Percentiles rank a stretch among this genome's conserved stretches.
Conservation (phyloP, 2,797 vertebrate genomes). For the Chaunax sp. region DNA sequence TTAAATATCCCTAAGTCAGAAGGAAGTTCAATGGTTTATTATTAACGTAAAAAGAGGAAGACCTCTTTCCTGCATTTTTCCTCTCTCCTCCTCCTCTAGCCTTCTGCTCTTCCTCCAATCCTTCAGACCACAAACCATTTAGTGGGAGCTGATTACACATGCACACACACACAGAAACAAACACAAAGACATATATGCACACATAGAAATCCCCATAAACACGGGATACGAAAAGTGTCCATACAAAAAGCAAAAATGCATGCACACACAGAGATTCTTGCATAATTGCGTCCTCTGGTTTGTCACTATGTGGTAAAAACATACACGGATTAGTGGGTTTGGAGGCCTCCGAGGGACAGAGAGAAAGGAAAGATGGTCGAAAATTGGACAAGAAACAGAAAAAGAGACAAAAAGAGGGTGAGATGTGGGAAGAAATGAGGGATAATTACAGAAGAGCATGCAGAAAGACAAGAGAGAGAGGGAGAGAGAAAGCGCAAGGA, state of each 20-base stretch:
- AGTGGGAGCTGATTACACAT: conserved; percentile 11
- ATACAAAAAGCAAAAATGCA: conserved; percentile 16
- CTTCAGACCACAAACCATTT: conserved; percentile 46
- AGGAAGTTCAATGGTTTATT: conserved; percentile 22
- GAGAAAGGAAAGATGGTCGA: too few species aligned
- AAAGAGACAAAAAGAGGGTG: neutral
- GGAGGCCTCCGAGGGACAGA: conserved; percentile 28
- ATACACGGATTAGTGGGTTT: conserved; percentile 50
- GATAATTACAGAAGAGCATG: conserved; percentile 33
- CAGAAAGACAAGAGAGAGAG: conserved; percentile 34
- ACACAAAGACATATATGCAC: conserved; percentile 23
- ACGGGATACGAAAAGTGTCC: neutral
- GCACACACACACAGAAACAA: conserved; percentile 14
- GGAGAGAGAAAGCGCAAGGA: conserved; percentile 25
- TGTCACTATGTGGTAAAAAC: conserved; percentile 63
- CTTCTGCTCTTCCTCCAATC: conserved; percentile 12
- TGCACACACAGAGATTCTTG: conserved; percentile 47
- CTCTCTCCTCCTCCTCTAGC: conserved; percentile 6
- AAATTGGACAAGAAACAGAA: too few species aligned
- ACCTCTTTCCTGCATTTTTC: conserved; percentile 11
- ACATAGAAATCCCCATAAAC: conserved; percentile 3
- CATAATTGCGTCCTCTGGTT: conserved; percentile 58
- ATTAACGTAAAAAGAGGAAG: conserved; percentile 40
- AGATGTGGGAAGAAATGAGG: conserved; percentile 27
- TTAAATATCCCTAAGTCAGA: neutral